These are phyloP conservation scores for Diuraphis noxia DNA, from an alignment of 1,140 invertebrate species.

Conservation along the genomic window DNA sequence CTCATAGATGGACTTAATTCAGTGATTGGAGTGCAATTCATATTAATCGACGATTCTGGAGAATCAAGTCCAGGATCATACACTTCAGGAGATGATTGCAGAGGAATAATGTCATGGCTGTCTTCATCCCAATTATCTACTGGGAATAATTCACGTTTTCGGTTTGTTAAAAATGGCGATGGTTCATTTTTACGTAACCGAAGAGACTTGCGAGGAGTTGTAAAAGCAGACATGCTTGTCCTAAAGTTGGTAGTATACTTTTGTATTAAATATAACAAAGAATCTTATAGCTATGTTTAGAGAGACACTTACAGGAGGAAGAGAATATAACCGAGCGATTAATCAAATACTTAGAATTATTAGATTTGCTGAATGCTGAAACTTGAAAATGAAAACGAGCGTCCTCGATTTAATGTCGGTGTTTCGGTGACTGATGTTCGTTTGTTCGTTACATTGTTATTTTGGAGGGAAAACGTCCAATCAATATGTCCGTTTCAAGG, in stretches of 20 bases:
- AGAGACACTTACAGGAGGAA: not conserved
- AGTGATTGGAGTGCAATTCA: constrained; percentile 35
- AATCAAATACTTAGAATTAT: not conserved
- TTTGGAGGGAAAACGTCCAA: constrained; percentile 38
- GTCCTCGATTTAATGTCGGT: no score
- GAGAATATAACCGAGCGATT: not conserved
- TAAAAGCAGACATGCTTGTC: constrained; percentile 22
- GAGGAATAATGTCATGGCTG: constrained; percentile 36
- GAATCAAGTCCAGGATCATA: constrained; percentile 13
- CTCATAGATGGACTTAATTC: constrained; percentile 46
- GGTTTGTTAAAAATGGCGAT: constrained; percentile 24
- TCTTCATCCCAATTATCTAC: constrained; percentile 51
- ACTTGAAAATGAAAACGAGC: not conserved
- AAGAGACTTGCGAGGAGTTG: constrained; percentile 46
- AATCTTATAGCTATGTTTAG: not conserved
- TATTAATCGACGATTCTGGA: not conserved
- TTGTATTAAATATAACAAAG: not conserved
- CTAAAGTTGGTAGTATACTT: not conserved
- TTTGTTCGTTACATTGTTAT: not conserved
- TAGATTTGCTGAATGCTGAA: no score
- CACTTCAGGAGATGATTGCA: constrained; percentile 31
- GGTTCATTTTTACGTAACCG: constrained; percentile 29
- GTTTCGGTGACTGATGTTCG: no score
- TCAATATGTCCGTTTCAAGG: not conserved
- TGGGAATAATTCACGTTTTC: constrained; percentile 42